Base-by-base conservation (phyloP, 2,888 invertebrate species). In the Beris morrisii region DNA sequence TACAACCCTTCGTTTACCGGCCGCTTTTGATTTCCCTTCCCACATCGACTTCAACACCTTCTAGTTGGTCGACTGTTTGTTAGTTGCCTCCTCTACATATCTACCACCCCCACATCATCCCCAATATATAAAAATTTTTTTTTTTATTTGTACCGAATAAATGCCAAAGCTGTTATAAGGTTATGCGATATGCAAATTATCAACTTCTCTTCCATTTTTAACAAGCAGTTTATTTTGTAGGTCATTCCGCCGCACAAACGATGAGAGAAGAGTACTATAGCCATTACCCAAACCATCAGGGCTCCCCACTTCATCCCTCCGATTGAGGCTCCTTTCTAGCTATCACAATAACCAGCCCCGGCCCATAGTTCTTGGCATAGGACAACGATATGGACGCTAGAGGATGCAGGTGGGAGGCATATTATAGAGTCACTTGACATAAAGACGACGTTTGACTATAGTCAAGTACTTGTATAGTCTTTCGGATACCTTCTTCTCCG, bases 201-300 rank as follows among this genome's bases (percentile, higher is more conserved):
- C 66, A 69, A 69, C 38, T 65, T 65, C 43, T 65, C 59, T 69
- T 64, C 64, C 64, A 67, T 59, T 67, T 69, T 67, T 67, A 67
- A 69, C 67, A 67, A 69, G 67, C 69, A 67, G 69, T 69, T 69
- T 69, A 69, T 63, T 69, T 69, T 69, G 69, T 69, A 69, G 69
- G 69, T 69, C 69, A 69, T 67, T 67, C 59, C 53, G 61, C 52
- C 64, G 68, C 68, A 64, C 61, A 44, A 64, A 53, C 64, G 45
- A 52, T 61, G 54, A 64, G 43, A 64, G 54, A 54, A 45, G 31
- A 54, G 45, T 15, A 15, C 38, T 38, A 38, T 38, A 38, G 7
- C 38, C 38, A 38, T 38, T 38, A 38, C 38, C 9, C 38, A 38
- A 38, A 38, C 38, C 38, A 22, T 22, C 22, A 38, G 38, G 38